phyloP scores from a whole-genome alignment of 1,140 invertebrate genomes.

The Heliconius hermathena region DNA sequence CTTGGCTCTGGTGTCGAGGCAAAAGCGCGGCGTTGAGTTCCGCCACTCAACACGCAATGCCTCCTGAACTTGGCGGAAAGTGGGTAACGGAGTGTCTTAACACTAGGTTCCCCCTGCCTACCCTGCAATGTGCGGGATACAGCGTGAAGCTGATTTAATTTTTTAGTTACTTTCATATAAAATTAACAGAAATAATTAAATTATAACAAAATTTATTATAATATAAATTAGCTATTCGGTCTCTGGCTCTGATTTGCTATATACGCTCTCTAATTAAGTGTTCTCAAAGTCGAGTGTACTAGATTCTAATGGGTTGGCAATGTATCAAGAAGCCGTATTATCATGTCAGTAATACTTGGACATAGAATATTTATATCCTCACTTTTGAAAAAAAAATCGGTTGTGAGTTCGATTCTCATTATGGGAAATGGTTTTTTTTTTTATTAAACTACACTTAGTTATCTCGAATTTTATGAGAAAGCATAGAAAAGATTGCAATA shows the following conservation, averaged over 20 bases:
- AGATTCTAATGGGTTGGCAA: conserved; percentile 12
- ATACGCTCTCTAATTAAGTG: conserved; percentile 14
- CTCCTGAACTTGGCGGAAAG: too few relatives aligned
- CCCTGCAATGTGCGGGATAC: too few relatives aligned
- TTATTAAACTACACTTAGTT: too few relatives aligned
- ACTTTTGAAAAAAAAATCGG: background rate
- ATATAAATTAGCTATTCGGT: background rate
- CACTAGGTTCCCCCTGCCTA: too few relatives aligned
- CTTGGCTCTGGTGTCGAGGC: too few relatives aligned
- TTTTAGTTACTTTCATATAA: too few relatives aligned
- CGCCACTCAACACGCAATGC: too few relatives aligned
- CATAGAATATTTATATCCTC: background rate
- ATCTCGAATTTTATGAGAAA: too few relatives aligned
- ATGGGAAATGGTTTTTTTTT: background rate
- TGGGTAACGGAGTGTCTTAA: too few relatives aligned
- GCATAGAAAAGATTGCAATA: too few relatives aligned
- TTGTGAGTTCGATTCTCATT: background rate
- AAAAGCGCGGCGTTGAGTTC: too few relatives aligned
- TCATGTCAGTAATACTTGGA: background rate
- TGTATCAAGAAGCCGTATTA: conserved; percentile 4
- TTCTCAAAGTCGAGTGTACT: conserved; percentile 12
- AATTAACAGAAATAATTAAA: background rate
- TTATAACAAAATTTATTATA: background rate
- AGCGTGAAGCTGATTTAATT: too few relatives aligned
- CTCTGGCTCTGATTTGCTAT: background rate